Base-by-base conservation (phyloP, 2,888 invertebrate genomes). In the Nipponacmea schrenckii region DNA sequence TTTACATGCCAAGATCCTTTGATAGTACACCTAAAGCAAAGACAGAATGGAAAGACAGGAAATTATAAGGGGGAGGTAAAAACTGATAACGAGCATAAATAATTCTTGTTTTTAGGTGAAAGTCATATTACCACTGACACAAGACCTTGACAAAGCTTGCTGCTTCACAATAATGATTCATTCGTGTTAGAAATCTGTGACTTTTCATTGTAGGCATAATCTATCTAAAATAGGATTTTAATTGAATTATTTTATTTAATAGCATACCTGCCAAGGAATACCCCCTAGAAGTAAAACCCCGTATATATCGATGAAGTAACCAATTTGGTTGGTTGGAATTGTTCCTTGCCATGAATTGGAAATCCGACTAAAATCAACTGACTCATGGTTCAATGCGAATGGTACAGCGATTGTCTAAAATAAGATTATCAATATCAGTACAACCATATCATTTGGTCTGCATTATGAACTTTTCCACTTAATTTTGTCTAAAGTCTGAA, bases 321-420 rank as follows among this genome's bases (percentile, higher is more conserved):
- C 79, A 2, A 74, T 71, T 15, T 72, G 67, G 24, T 62, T 44
- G 4, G 71, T 50, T 7, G 74, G 67, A 8, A 82, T 62, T 2
- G 62, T 66, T 1, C 84, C 84, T n/a, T 72, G 26, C 81, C 81
- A 81, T 2, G 66, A 72, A 24, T 63, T 71, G 2, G 86, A 79
- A 48, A 89, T 80, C 75, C 94, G 92, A 77, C 96, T 91, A 17
- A 96, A 93, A 24, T 89, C 87, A 20, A 97, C 97, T 84, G 95
- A 94, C 17, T 93, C 93, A 90, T 96, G 94, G 77, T 92, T 91
- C 94, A 96, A 94, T 17, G 97, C 96, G 87, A 97, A 97, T 0
- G 98, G 98, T 79, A 98, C 96, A 88, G 97, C 96, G 92, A 98
- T 93, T 96, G 97, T 97, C 89, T 93, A 86, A 62, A 90, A 81